These are phyloP conservation scores for Corythornis cristatus DNA, from an alignment of 2,113 vertebrate genomes.

Conservation along the genomic window DNA sequence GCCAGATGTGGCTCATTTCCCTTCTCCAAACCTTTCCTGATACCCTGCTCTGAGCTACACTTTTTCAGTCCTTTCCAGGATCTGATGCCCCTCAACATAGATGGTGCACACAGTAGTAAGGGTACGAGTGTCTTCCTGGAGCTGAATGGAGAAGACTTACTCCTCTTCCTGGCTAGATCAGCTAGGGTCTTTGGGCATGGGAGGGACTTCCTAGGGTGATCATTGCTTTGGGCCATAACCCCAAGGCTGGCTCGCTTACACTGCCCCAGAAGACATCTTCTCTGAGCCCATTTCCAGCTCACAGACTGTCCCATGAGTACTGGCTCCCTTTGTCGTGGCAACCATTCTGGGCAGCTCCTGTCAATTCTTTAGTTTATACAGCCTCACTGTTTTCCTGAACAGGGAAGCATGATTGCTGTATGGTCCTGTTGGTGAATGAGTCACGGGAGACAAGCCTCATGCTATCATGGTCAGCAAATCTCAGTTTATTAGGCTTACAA, in stretches of 20 bases:
- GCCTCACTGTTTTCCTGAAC: neutral
- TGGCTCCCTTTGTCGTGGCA: neutral
- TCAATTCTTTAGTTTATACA: neutral
- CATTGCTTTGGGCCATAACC: neutral
- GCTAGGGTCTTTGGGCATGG: neutral
- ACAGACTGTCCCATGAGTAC: neutral
- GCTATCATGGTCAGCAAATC: too few relatives aligned
- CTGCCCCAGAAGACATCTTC: neutral
- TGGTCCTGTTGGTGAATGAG: too few relatives aligned
- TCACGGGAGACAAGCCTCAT: too few relatives aligned
- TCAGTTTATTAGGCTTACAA: too few relatives aligned
- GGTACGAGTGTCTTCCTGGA: neutral
- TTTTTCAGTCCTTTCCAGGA: neutral
- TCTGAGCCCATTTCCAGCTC: neutral
- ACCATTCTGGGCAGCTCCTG: neutral
- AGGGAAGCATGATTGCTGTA: neutral
- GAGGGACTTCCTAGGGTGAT: neutral
- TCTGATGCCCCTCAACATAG: accelerated
- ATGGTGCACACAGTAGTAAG: too few relatives aligned
- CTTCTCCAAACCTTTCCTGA: neutral
- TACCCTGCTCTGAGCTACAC: neutral
- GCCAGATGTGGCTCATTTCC: neutral
- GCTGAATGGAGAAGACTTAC: neutral
- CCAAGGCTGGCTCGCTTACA: neutral
- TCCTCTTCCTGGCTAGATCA: neutral